Conservation (phyloP, 2,113 vertebrate genomes). For the Oceanodroma tethys region DNA sequence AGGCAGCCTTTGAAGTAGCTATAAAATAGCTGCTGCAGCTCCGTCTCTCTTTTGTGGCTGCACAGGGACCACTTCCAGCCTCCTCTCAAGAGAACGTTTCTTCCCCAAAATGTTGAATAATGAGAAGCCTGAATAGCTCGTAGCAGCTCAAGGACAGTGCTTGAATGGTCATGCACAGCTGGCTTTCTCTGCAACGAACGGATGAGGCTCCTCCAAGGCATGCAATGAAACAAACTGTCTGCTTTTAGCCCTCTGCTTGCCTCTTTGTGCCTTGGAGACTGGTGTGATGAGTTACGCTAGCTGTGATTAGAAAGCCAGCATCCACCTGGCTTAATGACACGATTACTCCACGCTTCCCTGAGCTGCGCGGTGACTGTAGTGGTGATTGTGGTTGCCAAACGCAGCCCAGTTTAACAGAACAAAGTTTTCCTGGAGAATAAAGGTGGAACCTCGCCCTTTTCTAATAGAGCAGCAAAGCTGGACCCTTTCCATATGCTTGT, state of each 20-base stretch:
- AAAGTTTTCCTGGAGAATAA: not conserved
- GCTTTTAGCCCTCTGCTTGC: not conserved
- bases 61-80: not conserved
- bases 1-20: not conserved
- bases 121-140: not conserved
- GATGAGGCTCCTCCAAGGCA: not conserved
- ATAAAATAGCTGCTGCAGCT: not conserved
- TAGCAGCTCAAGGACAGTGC: not conserved
- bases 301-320: not conserved
- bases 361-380: not conserved
- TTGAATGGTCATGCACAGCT: not conserved
- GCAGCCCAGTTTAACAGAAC: not conserved
- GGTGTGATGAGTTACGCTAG: accelerated
- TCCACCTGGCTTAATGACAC: not conserved
- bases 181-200: accelerated
- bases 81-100: not conserved
- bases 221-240: accelerated
- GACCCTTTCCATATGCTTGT: accelerated
- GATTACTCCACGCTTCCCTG: not conserved
- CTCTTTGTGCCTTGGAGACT: not conserved
- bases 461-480: not conserved
- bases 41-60: not conserved
- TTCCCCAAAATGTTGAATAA: not conserved
- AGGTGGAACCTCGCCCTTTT: not conserved
- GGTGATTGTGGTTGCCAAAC: not conserved